These are phyloP conservation scores for Agonopterix alstromeriana DNA, from an alignment of 2,888 invertebrate species.

Conservation along the genomic window DNA sequence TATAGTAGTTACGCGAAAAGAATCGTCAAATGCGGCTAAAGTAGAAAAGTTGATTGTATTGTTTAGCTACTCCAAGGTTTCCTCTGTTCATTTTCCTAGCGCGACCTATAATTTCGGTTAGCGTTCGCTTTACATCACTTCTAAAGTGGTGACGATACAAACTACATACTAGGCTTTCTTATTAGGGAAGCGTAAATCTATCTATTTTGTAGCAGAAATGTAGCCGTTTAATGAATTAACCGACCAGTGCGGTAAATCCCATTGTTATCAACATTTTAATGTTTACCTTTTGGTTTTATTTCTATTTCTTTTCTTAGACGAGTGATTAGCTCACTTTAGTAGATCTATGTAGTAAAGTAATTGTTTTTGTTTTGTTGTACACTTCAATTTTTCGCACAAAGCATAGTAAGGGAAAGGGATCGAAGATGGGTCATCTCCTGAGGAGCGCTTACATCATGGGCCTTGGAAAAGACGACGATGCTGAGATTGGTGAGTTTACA, in stretches of 20 bases:
- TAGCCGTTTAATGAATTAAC: conserved; percentile 54
- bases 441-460: conserved; percentile 60
- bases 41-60: too few relatives aligned
- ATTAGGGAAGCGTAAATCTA: conserved; percentile 30
- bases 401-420: conserved; percentile 46
- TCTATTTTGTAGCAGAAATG: conserved; percentile 50
- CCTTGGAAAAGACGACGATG: conserved; percentile 53
- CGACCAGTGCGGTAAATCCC: conserved; percentile 64
- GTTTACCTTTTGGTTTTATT: conserved; percentile 21
- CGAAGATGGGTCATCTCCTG: conserved; percentile 58
- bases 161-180: conserved; percentile 51
- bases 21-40: too few relatives aligned
- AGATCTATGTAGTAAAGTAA: conserved; percentile 33
- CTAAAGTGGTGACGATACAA: conserved; percentile 48
- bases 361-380: conserved; percentile 32
- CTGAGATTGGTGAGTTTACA: conserved; percentile 35
- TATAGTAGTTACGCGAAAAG: too few relatives aligned
- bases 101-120: conserved; percentile 66
- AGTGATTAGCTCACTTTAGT: conserved; percentile 18
- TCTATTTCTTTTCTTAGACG: conserved; percentile 20
- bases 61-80: conserved; percentile 13
- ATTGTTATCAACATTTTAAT: conserved; percentile 17
- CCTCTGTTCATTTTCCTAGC: conserved; percentile 37
- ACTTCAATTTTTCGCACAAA: conserved; percentile 53
- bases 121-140: conserved; percentile 58